Base-by-base conservation (phyloP, 2,797 vertebrate genomes). In the Crocidura indochinensis region DNA sequence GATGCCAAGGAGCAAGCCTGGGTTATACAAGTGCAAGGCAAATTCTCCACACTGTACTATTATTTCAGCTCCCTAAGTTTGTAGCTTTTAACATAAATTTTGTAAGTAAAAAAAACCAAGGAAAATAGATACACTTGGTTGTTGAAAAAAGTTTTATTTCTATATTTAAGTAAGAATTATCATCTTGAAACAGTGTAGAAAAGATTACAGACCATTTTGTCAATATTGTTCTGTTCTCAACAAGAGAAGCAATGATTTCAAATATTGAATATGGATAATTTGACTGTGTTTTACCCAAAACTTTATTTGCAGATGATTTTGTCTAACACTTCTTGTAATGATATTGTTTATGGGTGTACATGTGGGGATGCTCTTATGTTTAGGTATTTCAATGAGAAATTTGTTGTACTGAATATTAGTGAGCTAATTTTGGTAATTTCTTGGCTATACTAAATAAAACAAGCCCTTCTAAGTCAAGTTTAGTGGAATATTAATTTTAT, bases 401-500 rank as follows among this genome's bases (percentile, higher is more conserved):
- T 64, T 7, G 69, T 73, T 95, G 60, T 93, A 94, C 80, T 94
- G 76, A 84, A 94, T 91, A 93, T 27, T 68, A 87, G 68, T 75
- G 77, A 84, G 81, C 73, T 87, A 73, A 38, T 38, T 77, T 92
- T 73, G 90, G 92, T 93, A 90, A 94, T 95, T 94, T 91, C 76
- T 91, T 78, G 91, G 77, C 83, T 93, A 92, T 90, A 91, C 90
- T 92, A 96, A 95, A 94, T 91, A 76, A 92, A 94, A 91, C 29
- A 87, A 65, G 24, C 53, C 92, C 65, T 94, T 93, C 79, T 93
- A 76, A 94, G 81, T 49, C 77, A 56, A 86, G 46, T 93, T 92
- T 46, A 91, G 44, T 91, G 62, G 84, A 92, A 89, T 56, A 62
- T 22, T 87, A 47, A 10, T 80, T 68, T 84, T 75, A 68, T 92